Base-by-base conservation (phyloP, 2,888 invertebrate species). In the Eupithecia abbreviata region DNA sequence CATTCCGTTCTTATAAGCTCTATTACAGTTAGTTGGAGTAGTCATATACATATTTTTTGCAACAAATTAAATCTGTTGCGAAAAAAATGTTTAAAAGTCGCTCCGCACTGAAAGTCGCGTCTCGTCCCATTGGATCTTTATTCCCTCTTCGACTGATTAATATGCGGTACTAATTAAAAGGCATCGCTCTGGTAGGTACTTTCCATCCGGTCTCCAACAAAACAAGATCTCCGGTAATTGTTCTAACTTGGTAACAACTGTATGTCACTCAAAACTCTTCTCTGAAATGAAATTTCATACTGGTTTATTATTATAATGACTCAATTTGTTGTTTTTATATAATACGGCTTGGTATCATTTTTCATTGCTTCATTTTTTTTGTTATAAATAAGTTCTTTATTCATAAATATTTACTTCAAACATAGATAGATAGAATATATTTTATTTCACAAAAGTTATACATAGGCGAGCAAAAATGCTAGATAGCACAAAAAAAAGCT, bases 101-200 rank as follows among this genome's bases (percentile, higher is more conserved):
- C 10, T 10, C 18, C 43, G 67, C 42, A 71, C 49, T 9, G 58
- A 62, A 30, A 43, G 68, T 77, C 70, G 73, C 66, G n/a, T 66
- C 45, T 1, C 6, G 67, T 71, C 47, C 41, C n/a, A 43, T 68
- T n/a, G n/a, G 15, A 45, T 74, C 77, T 89, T 88, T 85, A 85
- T 86, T 84, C 84, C 83, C 82, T 83, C 82, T 83, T 84, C 83
- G 79, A 79, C 78, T 86, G 86, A 89, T 89, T 88, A 90, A 89
- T 89, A 88, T 88, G 86, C 88, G 82, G 82, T 86, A 80, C 86
- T 89, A 88, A 89, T 89, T 88, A 89, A 87, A 88, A 84, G 85
- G 85, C 83, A 82, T 83, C 79, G 82, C 79, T 77, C 78, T 77
- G 79, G 80, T 74, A 83, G 79, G 80, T 74, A 83, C 82, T 86